Base-by-base conservation (phyloP, 2,113 vertebrate species). In the Pandion haliaetus region DNA sequence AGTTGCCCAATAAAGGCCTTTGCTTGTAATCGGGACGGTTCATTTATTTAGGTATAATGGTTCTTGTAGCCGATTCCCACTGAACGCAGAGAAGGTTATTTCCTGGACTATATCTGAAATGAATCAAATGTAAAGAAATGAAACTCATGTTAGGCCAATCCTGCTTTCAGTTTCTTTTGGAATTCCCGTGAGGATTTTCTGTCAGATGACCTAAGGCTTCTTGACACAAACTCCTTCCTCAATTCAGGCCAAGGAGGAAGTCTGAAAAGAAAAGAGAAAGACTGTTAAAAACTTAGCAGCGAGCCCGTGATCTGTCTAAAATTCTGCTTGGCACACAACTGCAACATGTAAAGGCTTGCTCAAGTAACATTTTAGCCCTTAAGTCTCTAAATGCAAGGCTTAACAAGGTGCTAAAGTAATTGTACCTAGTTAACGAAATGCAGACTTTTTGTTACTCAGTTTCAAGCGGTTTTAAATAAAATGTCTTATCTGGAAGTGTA, bases 171-270 rank as follows among this genome's bases (percentile, higher is more conserved):
- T 87, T 95, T 77, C 44, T 77, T 86, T 78, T 92, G 74, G 36
- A 95, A 73, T 97, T 97, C 58, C 89, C 62, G 0, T 61, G 54
- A 91, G 78, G 58, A 87, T 94, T 96, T 94, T 73, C 50, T 85
- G 34, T 66, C n/a, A 54, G 45, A 65, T 95, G 59, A 91, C 42
- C 19, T 50, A 49, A 66, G 38, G 61, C 20, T 76, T 73, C 45
- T 77, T 89, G 29, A 94, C 47, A 82, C 14, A 63, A 70, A 52
- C 38, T 90, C 12, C 70, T 95, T 81, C 65, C 50, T 86, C 65
- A 67, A 32, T 90, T 94, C 44, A 88, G 72, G 62, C 78, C 47
- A 59, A 90, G 49, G 55, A 82, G 62, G 91, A 96, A 93, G 78
- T 80, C 57, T 42, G 61, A 87, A 71, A 88, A 90, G 61, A 59